phyloP scores from a whole-genome alignment of 2,113 vertebrate genomes.

The Toxostoma redivivum region DNA sequence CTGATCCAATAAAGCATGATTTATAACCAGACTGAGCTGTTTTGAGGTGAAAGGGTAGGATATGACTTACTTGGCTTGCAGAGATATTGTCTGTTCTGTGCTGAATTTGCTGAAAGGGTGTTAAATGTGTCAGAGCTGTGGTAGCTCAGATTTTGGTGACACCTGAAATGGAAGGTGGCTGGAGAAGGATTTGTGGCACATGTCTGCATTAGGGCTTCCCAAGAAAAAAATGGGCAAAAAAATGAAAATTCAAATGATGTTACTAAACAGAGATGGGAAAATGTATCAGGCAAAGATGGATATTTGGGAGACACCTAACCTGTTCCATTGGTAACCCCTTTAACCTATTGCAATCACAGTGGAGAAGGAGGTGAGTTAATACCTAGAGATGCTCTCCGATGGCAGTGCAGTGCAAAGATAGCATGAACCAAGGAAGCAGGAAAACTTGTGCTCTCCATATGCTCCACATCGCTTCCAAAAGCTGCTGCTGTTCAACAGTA shows the following conservation, averaged over 20 bases:
- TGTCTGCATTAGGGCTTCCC: not conserved
- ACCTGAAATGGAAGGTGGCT: not conserved
- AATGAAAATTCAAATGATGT: not conserved
- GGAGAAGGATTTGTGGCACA: not conserved
- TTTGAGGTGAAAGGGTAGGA: not conserved
- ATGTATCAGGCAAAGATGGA: not conserved
- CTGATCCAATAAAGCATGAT: not conserved
- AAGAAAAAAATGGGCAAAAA: too few relatives aligned
- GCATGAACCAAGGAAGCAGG: fast-evolving
- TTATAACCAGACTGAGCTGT: not conserved
- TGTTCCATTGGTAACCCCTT: not conserved
- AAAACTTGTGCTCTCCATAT: not conserved
- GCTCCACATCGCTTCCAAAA: not conserved
- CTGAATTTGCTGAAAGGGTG: not conserved
- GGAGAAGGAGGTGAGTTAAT: not conserved
- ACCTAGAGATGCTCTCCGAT: not conserved
- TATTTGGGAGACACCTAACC: not conserved
- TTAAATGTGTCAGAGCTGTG: not conserved
- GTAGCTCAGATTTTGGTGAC: not conserved
- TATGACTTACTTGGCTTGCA: not conserved
- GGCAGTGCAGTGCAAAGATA: not conserved
- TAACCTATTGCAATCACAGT: not conserved
- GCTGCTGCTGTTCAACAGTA: not conserved
- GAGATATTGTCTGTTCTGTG: not conserved
- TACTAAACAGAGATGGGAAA: not conserved